Base-by-base conservation (phyloP, 2,797 vertebrate genomes). In the Triplophysa yarkandensis region DNA sequence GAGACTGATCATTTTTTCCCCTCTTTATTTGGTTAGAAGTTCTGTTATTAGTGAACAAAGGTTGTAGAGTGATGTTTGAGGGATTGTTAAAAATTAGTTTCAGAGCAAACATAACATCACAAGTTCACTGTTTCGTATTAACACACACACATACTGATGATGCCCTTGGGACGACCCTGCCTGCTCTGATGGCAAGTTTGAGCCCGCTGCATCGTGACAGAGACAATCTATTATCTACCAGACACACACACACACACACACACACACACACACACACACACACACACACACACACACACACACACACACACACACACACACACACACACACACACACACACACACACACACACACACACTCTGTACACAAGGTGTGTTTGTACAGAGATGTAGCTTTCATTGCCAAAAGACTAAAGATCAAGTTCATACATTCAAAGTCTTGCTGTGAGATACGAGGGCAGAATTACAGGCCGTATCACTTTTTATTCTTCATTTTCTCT, bases 121-220 rank as follows among this genome's bases (percentile, higher is more conserved):
- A 68, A 16, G 34, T 60, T 34, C 50, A 27, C 43, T 41, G 55
- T 44, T 6, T 71, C 13, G 62, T 11, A 48, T 48, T 63, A 44
- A 55, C 58, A 76, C 74, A 69, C 34, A 55, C 32, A 55, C 70
- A 61, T 23, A 34, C 32, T 23, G 36, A 10, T 11, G 21, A 58
- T 60, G 54, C 72, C 72, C 72, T 74, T 74, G 72, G 66, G 72
- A 74, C 43, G 30, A 74, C 61, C 62, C 17, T 48, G 36, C 54
- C 44, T 16, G 61, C 64, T 65, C 41, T 39, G 55, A 50, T 65
- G 50, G 48, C 28, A 67, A 34, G 27, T 74, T 67, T 34, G 28
- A 60, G 28, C 72, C 54, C 50, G 71, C 72, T 58, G 54, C 0
- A 17, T 60, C 60, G 30, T 60, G 71, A 74, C 62, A 66, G 71